These are phyloP conservation scores for Columba janthina DNA, from an alignment of 2,113 vertebrate species.

Conservation along the genomic window DNA sequence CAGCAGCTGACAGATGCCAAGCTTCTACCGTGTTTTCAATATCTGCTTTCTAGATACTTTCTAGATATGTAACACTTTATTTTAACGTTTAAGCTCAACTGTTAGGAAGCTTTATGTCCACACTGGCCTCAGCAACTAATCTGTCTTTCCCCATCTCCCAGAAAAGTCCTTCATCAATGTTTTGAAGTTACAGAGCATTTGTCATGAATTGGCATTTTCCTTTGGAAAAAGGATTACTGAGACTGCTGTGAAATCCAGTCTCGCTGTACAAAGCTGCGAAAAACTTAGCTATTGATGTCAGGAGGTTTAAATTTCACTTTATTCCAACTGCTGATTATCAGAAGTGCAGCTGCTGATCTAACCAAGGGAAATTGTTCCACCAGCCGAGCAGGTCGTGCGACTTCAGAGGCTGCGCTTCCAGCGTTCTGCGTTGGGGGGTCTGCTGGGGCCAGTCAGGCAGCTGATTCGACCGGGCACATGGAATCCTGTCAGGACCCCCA, in stretches of 20 bases:
- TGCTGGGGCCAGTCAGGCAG: neutral
- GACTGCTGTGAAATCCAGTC: conserved; percentile 54
- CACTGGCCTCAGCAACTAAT: conserved; percentile 31
- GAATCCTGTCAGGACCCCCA: neutral
- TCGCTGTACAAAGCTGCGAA: conserved; percentile 35
- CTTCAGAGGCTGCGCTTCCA: neutral
- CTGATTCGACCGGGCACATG: neutral
- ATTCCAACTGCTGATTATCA: conserved; percentile 16
- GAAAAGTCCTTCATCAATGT: conserved; percentile 37
- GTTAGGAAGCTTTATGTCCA: conserved; percentile 35
- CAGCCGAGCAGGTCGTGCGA: neutral
- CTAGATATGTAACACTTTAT: neutral
- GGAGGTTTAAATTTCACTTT: conserved; percentile 42
- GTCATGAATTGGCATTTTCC: conserved; percentile 55
- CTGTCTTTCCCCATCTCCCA: conserved; percentile 36
- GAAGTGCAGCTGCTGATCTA: neutral
- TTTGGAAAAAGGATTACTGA: conserved; percentile 60
- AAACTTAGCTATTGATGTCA: conserved; percentile 42
- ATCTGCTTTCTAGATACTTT: neutral
- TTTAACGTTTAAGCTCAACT: conserved; percentile 5
- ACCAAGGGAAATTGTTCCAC: neutral
- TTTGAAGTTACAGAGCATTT: conserved; percentile 58
- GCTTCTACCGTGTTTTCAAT: neutral
- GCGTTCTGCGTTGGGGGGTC: neutral
- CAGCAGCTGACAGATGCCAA: neutral